These are phyloP conservation scores for Himalopsyche japonica DNA, from an alignment of 2,888 invertebrate species.

Conservation along the genomic window DNA sequence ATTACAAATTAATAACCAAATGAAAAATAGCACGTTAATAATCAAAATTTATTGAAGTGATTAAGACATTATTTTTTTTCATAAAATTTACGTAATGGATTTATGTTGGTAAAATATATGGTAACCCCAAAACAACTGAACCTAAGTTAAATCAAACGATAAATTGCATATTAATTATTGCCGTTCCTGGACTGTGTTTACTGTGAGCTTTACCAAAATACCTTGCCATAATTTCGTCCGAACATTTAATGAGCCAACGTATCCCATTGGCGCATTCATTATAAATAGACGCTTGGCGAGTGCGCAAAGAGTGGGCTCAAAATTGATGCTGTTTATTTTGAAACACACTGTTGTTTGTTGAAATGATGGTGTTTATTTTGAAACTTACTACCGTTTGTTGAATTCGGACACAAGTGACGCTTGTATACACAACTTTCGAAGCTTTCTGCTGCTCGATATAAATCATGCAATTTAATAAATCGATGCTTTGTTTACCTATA, in stretches of 20 bases:
- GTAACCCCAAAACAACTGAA: background rate
- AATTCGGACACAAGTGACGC: background rate
- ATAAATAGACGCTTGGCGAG: background rate
- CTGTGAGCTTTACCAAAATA: background rate
- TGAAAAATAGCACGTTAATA: too few relatives aligned
- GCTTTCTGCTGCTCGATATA: background rate
- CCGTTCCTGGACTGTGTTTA: background rate
- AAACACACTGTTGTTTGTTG: background rate
- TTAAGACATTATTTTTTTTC: too few relatives aligned
- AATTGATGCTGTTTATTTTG: background rate
- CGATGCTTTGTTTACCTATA: too few relatives aligned
- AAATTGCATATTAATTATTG: background rate
- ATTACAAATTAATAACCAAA: too few relatives aligned
- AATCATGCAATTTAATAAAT: too few relatives aligned
- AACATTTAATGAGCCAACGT: background rate
- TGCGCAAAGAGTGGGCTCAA: background rate
- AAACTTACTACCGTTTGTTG: background rate
- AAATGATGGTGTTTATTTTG: background rate
- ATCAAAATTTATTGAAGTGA: too few relatives aligned
- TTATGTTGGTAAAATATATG: too few relatives aligned
- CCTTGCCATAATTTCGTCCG: background rate
- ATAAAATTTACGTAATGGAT: too few relatives aligned
- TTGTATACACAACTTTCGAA: background rate
- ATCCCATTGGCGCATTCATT: background rate
- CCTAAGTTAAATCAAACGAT: background rate